Conservation (phyloP, 2,797 vertebrate genomes). For the Erethizon dorsatum region DNA sequence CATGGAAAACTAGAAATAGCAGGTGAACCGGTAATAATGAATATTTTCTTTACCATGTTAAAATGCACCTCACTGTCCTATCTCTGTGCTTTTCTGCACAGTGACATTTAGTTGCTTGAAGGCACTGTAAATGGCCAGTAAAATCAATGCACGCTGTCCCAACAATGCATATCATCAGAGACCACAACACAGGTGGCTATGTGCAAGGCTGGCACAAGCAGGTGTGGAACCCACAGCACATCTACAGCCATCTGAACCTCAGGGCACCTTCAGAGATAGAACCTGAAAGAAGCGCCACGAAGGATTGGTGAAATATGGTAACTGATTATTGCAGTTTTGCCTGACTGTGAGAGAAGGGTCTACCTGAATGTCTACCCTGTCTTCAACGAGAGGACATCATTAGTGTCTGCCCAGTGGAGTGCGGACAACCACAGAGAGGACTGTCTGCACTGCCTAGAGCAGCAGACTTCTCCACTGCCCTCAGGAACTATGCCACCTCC, state of each 20-base stretch:
- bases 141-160: background rate
- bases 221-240: background rate
- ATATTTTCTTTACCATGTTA: conserved; percentile 18
- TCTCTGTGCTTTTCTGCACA: background rate
- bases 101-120: background rate
- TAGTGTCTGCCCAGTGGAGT: background rate
- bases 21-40: background rate
- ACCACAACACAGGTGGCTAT: background rate
- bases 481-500: background rate
- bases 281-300: background rate
- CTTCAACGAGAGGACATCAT: conserved; percentile 8
- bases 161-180: background rate
- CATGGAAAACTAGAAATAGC: background rate
- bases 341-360: background rate
- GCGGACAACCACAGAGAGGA: background rate
- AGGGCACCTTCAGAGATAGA: background rate
- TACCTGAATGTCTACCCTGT: background rate
- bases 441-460: background rate
- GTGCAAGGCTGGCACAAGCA: background rate
- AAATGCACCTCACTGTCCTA: background rate
- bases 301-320: background rate
- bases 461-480: background rate
- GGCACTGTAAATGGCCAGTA: background rate
- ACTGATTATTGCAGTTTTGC: background rate
- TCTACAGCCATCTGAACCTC: background rate